Evolutionary conservation across 2,888 invertebrate species (phyloP), one percentile per base, ranked within the genome.

Genomic region (Perdita meconis): DNA sequence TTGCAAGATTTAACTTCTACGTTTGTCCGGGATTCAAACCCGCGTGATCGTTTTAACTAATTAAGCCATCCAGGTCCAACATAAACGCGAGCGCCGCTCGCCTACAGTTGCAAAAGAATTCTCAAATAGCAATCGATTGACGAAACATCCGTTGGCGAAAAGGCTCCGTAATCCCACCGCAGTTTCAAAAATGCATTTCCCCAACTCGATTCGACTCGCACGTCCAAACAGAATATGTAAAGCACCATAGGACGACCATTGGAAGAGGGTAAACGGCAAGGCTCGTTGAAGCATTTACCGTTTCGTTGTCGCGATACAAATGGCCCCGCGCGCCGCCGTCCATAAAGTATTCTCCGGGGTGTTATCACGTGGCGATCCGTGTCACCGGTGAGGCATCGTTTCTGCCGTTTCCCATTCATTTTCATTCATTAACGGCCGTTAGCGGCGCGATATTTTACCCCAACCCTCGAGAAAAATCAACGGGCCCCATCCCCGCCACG

Each of bases 381-480:
- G 80, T 82, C 85, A 72, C 67, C 64, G 64, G 60, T 73, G 83
- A 85, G 73, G 70, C 68, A 82, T 76, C 51, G 72, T 47, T 22
- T 53, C 57, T 64, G 56, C 64, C 55, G 67, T 69, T 61, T 57
- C 61, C 78, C 81, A 74, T 84, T 85, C 69, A 74, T 85, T 85
- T 77, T 85, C 83, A 85, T 84, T 85, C 86, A 84, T 84, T 85
- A 84, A 57, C 59, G 64, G 19, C 70, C 81, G 74, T 85, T 83
- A 76, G 67, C 72, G 13, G 34, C 44, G 50, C 63, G 53, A 78
- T 82, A 76, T 78, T 84, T 84, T 53, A 66, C 60, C 56, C 42
- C 42, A 10, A 55, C 16, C 36, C 2, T 40, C 40, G 63, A 36
- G 44, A 71, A 78, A 67, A 78, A 78, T 71, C 71, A 78, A 50